Percentiles rank a stretch among this genome's conserved stretches.
phyloP scores from a whole-genome alignment of 2,113 vertebrate species.

The Etia nguti region DNA sequence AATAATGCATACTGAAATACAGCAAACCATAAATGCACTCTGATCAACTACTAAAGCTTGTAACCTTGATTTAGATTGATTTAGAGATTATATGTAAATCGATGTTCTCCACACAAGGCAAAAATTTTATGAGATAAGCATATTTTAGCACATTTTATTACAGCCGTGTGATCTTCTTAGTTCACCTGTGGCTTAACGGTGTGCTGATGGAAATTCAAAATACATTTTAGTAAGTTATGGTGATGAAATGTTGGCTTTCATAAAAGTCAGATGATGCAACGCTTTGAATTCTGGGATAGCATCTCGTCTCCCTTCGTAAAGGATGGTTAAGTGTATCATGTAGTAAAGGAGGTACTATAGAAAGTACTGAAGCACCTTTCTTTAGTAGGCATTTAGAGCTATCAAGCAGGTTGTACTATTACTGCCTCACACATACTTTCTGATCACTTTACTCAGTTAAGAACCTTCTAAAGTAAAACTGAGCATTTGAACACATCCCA shows the following conservation, averaged over 20 bases:
- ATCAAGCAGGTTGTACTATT: background rate
- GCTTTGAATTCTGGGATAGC: background rate
- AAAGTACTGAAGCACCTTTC: background rate
- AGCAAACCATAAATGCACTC: background rate
- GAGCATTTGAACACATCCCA: background rate
- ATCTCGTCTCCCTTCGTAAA: background rate
- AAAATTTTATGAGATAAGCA: background rate
- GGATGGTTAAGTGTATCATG: background rate
- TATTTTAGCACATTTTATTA: background rate
- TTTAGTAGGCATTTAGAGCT: background rate
- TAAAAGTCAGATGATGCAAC: background rate
- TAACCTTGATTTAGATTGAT: background rate
- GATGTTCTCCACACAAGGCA: background rate
- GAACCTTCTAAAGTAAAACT: background rate
- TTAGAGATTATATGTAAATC: background rate
- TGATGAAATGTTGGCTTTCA: background rate
- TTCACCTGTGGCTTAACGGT: background rate
- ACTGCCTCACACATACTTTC: background rate
- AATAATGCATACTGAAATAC: background rate
- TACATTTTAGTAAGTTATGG: background rate
- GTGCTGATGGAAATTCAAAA: background rate
- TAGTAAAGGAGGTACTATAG: background rate
- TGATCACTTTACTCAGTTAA: background rate
- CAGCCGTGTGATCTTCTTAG: background rate
- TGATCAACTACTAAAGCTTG: background rate